Conservation (phyloP, 2,113 vertebrate species). For the Bolborhynchus lineola region DNA sequence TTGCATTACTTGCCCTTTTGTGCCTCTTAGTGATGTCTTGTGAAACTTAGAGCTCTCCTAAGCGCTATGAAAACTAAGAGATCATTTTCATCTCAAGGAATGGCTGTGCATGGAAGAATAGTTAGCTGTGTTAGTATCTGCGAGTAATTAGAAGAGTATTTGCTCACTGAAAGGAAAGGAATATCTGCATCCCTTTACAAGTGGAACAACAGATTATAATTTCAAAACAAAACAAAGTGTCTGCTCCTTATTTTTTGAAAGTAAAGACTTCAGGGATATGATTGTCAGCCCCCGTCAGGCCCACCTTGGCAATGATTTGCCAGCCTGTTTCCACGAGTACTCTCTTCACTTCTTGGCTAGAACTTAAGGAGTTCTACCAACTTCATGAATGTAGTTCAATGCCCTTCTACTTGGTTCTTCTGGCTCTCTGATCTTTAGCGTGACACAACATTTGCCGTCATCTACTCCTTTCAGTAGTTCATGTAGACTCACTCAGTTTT, state of each 20-base stretch:
- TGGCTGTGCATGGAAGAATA: neutral
- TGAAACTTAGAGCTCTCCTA: neutral
- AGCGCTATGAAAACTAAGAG: neutral
- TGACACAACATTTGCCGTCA: neutral
- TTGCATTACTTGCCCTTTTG: neutral
- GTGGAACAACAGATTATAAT: neutral
- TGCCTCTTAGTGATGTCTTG: neutral
- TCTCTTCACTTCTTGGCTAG: neutral
- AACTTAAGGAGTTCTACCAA: neutral
- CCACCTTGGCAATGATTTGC: neutral
- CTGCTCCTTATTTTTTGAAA: neutral
- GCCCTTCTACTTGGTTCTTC: neutral
- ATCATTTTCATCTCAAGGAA: neutral
- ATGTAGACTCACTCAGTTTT: neutral
- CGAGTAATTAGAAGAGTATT: neutral
- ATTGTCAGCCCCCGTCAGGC: neutral
- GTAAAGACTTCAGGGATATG: neutral
- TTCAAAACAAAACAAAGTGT: neutral
- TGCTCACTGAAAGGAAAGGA: neutral
- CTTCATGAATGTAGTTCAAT: neutral
- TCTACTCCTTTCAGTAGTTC: neutral
- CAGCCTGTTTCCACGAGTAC: neutral
- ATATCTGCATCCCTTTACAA: neutral
- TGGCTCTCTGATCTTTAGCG: neutral
- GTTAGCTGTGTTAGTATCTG: neutral